Base-by-base conservation (phyloP, 92 coral and sea anemone genomes). In the Epizoanthus ramosus region DNA sequence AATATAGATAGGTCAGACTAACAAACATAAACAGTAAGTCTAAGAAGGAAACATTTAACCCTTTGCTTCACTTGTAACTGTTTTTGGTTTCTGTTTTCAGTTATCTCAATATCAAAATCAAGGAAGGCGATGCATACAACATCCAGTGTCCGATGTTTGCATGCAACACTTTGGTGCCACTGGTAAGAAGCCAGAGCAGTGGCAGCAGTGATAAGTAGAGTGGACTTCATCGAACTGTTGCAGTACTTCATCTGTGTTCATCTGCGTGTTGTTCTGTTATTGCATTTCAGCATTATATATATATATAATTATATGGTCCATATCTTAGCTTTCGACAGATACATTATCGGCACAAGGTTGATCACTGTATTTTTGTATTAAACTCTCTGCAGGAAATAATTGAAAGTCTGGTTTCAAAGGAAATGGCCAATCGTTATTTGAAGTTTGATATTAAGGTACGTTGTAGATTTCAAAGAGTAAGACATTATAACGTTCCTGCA, bases 71-170 rank as follows among this genome's bases (percentile, higher is more conserved):
- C n/a, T 43, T 37, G 6, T 22, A 14, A 58, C 17, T 19, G 33
- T 24, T 58, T 35, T 2, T 1, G 13, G 19, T 31, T 53, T 58
- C 54, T 74, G 76, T 13, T 76, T 84, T 19, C 81, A 97, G 99
- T 45, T 97, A 97, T 56, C 80, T 97, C 58, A 97, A 93, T 85
- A 79, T 94, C 18, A 97, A 97, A 85, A 97, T 97, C 89, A 88
- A 56, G 66, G 99, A 97, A 67, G 99, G 99, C 16, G 97, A 97
- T 61, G 94, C 95, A 3, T 94, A 92, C 54, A 85, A 88, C 82
- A 97, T 97, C 50, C 98, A 94, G 80, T 97, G 99, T 65, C 99
- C 97, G 17, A 93, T 94, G 84, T 90, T 83, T 73, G 89, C 81
- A 41, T 97, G 99, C 77, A 90, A 92, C 74, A 86, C 95, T 64